Conservation (phyloP, 2,888 invertebrate genomes). For the Nephrotoma guestfalica region DNA sequence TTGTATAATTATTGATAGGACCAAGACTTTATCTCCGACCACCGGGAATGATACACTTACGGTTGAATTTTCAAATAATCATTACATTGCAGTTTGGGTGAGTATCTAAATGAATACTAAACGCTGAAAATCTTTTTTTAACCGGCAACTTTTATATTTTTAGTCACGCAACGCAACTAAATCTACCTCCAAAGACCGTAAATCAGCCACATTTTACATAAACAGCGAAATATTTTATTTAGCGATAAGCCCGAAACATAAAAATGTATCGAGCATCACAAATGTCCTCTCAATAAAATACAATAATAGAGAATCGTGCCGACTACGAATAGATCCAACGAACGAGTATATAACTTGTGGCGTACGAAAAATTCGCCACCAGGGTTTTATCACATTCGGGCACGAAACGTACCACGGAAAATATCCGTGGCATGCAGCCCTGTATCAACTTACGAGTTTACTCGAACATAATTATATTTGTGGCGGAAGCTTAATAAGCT, state of each 20-base stretch:
- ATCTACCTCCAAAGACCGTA: neutral
- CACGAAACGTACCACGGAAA: conserved; percentile 25
- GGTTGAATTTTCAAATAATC: neutral
- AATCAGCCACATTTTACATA: neutral
- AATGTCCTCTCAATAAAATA: neutral
- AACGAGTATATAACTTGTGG: neutral
- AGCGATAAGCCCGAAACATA: neutral
- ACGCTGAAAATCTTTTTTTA: neutral
- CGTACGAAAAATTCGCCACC: neutral
- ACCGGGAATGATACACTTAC: neutral
- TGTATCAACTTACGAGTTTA: conserved; percentile 12
- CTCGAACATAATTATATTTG: conserved; percentile 18
- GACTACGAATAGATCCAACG: neutral
- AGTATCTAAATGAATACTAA: neutral
- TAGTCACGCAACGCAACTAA: neutral
- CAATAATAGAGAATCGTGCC: neutral
- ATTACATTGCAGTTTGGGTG: neutral
- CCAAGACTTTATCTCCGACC: neutral
- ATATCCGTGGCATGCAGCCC: conserved; percentile 34
- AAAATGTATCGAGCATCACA: neutral
- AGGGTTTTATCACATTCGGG: conserved; percentile 26
- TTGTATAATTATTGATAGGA: neutral
- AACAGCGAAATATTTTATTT: neutral
- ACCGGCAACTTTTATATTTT: neutral
- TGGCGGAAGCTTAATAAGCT: conserved; percentile 29